Conservation (phyloP, 2,113 vertebrate genomes). For the Scopus umbretta region DNA sequence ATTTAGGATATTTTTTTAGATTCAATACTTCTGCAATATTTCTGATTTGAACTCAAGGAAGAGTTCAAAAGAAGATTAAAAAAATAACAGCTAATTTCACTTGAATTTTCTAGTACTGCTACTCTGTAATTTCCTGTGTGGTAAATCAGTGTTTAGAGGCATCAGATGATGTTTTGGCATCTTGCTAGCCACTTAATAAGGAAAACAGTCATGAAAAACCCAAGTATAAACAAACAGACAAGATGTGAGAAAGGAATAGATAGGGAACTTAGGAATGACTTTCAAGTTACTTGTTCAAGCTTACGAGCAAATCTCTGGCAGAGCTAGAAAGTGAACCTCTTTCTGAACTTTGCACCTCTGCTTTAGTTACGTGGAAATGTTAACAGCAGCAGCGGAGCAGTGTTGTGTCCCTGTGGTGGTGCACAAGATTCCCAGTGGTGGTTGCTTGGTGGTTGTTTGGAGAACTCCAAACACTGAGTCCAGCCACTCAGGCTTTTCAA, state of each 20-base stretch:
- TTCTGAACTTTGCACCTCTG: neutral
- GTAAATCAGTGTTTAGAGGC: neutral
- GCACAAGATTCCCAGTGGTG: neutral
- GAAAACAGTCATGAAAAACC: neutral
- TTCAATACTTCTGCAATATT: neutral
- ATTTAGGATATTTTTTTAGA: neutral
- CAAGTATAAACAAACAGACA: neutral
- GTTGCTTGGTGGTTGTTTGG: no score
- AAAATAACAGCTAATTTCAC: neutral
- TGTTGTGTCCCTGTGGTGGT: rapidly evolving
- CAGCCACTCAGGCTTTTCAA: neutral
- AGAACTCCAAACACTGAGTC: neutral
- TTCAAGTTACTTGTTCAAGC: neutral
- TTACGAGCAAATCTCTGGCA: neutral
- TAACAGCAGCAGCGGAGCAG: neutral
- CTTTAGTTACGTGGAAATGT: neutral
- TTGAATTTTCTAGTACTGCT: neutral
- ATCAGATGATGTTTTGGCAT: slow-evolving; percentile 4
- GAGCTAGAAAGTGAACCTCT: neutral
- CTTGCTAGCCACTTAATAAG: neutral
- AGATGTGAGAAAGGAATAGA: neutral
- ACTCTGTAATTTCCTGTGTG: neutral
- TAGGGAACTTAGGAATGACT: neutral
- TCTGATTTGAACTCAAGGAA: neutral
- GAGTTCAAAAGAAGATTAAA: neutral